These are phyloP conservation scores for Poicephalus gulielmi DNA, from an alignment of 2,113 vertebrate species.

Conservation along the genomic window DNA sequence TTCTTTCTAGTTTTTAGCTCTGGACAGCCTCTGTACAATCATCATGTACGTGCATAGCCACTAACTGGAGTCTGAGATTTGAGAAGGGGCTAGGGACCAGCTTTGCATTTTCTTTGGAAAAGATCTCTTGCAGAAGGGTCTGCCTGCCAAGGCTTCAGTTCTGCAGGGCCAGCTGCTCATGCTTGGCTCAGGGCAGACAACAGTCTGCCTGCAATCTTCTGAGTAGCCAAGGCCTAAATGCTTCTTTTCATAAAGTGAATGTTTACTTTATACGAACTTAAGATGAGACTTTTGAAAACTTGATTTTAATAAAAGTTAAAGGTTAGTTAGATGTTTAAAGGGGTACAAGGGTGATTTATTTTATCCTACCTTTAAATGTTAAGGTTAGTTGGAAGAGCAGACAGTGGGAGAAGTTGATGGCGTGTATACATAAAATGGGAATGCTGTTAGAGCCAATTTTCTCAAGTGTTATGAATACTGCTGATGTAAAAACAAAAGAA, in stretches of 20 bases:
- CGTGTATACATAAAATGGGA: not conserved
- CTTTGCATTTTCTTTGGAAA: not conserved
- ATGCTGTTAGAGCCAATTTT: not conserved
- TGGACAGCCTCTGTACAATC: not conserved
- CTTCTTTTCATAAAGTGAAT: not conserved
- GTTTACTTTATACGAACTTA: not conserved
- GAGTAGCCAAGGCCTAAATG: not conserved
- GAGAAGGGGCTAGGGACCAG: not conserved
- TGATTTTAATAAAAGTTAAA: slow-evolving; percentile 3
- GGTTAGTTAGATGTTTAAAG: not conserved
- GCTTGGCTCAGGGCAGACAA: not conserved
- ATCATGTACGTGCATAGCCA: accelerated
- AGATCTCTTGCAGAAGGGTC: not conserved
- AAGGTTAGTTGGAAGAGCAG: not conserved
- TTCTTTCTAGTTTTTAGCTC: not conserved
- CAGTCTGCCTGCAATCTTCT: not conserved
- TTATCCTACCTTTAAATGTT: slow-evolving; percentile 27
- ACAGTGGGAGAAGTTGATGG: not conserved
- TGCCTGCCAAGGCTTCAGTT: not conserved
- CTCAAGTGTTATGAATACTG: not conserved
- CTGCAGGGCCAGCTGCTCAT: accelerated
- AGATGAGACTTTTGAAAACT: not conserved
- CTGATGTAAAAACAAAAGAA: not conserved
- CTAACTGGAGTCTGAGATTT: not conserved
- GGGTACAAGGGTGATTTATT: not conserved